Evolutionary conservation across 2,113 vertebrate genomes (phyloP).

Genomic region (Phyllostomus hastatus): DNA sequence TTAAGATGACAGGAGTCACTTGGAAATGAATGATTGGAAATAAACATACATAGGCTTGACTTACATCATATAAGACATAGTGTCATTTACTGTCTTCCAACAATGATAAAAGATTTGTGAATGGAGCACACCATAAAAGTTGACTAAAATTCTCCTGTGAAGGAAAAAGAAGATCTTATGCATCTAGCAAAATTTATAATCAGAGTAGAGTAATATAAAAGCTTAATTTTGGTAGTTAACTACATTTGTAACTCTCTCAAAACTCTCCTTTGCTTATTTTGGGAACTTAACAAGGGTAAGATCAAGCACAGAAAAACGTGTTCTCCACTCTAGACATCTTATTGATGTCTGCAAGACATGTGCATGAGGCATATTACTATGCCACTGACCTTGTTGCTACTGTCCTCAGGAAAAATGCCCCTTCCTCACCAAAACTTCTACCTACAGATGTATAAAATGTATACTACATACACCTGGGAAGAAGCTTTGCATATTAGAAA

Average conservation of each 20-base stretch:
- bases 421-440: neutral
- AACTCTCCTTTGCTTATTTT: neutral
- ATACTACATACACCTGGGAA: rapidly evolving
- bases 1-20: neutral
- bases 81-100: neutral
- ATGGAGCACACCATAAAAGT: neutral
- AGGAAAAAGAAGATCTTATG: neutral
- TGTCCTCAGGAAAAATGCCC: neutral
- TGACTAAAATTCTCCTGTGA: neutral
- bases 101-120: neutral
- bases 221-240: neutral
- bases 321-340: neutral
- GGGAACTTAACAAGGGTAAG: neutral
- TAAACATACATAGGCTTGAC: neutral
- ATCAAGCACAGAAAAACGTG: neutral
- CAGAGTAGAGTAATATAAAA: neutral
- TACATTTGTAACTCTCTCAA: neutral
- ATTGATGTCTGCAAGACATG: neutral
- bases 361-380: neutral
- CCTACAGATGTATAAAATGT: neutral
- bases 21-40: neutral
- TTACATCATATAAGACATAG: neutral
- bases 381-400: neutral
- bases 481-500: neutral
- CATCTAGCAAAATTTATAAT: neutral